Base-by-base conservation (phyloP, 2,113 vertebrate species). In the Amblyopsis rosae region DNA sequence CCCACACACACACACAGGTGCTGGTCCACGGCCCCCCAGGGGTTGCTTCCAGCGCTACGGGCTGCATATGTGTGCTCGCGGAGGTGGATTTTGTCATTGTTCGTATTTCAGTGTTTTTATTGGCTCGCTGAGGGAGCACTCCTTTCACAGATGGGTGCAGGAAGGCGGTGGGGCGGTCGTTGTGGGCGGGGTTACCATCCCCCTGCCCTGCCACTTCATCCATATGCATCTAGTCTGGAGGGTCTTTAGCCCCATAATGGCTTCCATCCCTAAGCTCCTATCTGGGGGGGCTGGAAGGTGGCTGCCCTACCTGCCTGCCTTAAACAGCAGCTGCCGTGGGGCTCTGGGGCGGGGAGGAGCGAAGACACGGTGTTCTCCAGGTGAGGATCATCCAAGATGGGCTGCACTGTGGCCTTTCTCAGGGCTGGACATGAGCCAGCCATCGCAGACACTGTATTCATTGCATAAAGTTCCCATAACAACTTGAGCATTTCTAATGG, bases 241-340 rank as follows among this genome's bases (percentile, higher is more conserved):
- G 47, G 76, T 65, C 62, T 16, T 66, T 77, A 73, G 26, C 77
- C n/a, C 59, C 59, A 33, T 82, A 87, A 87, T 86, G 62, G 79
- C 75, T 85, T 81, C 87, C 77, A 90, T 89, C 80, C 83, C 87
- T 89, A 82, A 82, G 74, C 61, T 72, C 50, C 62, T 59, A 62
- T 65, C 51, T 77, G 50, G 62, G 33, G 2, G 26, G 26, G 26
- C 26, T 2, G 26, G 26, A 26, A 26, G 26, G 26, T 26, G 26
- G 26, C 26, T 26, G 26, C 26, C 26, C 26, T 26, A 26, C 26
- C 26, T 26, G 26, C 2, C 26, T 26, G 26, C 26, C 26, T 26
- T 26, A 26, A 26, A 26, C 26, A 26, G 26, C 26, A 26, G 26
- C 26, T 41, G 35, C 5, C 35, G 35, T 41, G 35, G 7, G 26